Evolutionary conservation across 2,797 vertebrate genomes (phyloP).

Genomic region (Ceyx erithaca): DNA sequence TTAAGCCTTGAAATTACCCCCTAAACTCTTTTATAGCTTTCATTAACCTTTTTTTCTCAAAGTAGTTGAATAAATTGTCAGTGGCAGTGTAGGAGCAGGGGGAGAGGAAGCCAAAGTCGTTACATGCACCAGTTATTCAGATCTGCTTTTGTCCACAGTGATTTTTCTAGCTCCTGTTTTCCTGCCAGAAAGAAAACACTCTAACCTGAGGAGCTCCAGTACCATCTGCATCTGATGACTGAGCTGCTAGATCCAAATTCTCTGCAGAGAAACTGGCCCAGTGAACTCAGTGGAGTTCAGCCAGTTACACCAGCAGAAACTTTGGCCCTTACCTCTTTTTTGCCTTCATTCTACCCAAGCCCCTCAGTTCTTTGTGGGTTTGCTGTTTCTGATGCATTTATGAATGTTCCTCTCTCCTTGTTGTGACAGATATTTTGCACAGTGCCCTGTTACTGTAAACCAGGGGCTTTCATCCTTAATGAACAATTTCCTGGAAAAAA

Average conservation of each 20-base stretch:
- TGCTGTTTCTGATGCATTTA: constrained; percentile 59
- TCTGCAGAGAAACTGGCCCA: neutral
- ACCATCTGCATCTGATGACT: constrained; percentile 1
- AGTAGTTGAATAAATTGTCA: neutral
- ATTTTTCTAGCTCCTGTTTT: neutral
- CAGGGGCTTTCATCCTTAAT: constrained; percentile 79
- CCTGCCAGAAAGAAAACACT: constrained; percentile 17
- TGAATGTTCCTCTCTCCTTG: constrained; percentile 41
- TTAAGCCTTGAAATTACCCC: neutral
- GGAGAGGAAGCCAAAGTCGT: neutral
- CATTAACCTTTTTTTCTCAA: neutral
- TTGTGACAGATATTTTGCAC: constrained; percentile 61
- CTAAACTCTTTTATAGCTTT: neutral
- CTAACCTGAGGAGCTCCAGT: neutral
- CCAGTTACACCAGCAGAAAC: neutral
- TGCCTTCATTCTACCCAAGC: neutral
- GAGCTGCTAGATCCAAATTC: neutral
- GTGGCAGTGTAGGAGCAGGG: neutral
- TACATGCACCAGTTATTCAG: neutral
- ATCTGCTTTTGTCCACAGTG: neutral
- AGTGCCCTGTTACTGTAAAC: constrained; percentile 75
- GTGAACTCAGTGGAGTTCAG: neutral
- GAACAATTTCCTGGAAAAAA: constrained; percentile 76
- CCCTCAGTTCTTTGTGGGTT: constrained; percentile 48
- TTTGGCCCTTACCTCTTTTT: neutral